Conservation (phyloP, 2,888 invertebrate genomes). For the Pelosia muscerda region DNA sequence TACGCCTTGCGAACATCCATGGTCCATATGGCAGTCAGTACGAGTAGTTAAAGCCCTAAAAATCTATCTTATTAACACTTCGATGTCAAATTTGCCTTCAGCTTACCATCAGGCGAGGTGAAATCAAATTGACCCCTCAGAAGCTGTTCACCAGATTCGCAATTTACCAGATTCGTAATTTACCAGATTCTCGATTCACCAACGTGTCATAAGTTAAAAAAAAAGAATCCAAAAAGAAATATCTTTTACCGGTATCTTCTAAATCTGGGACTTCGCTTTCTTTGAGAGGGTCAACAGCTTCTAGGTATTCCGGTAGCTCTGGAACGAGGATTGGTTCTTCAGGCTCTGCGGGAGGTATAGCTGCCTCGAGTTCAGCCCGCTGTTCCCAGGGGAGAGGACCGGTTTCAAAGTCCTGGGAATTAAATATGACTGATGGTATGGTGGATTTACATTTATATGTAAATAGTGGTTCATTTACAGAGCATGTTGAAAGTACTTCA, state of each 20-base stretch:
- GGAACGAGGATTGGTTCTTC: constrained; percentile 79
- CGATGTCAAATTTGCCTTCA: too few species aligned
- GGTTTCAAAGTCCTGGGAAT: constrained; percentile 73
- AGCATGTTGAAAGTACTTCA: not conserved
- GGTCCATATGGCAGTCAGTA: too few species aligned
- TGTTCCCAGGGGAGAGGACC: constrained; percentile 79
- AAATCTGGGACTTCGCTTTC: constrained; percentile 79
- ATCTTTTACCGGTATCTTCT: constrained; percentile 71
- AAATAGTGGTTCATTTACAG: not conserved
- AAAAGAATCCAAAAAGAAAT: too few species aligned
- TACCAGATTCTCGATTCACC: too few species aligned
- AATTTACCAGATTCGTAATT: too few species aligned
- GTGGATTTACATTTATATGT: constrained; percentile 35
- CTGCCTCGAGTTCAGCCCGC: constrained; percentile 62
- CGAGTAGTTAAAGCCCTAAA: too few species aligned
- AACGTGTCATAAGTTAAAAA: too few species aligned
- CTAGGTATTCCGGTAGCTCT: constrained; percentile 73
- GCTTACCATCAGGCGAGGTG: too few species aligned
- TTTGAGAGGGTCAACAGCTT: constrained; percentile 75
- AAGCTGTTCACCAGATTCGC: too few species aligned
- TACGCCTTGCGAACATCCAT: too few species aligned
- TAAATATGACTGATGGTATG: constrained; percentile 27
- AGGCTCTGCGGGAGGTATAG: constrained; percentile 64
- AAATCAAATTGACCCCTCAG: too few species aligned
- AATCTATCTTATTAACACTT: too few species aligned